Base-by-base conservation (phyloP, 30 jellyfish, hydroid and myxozoan species). In the Catostylus mosaicus region DNA sequence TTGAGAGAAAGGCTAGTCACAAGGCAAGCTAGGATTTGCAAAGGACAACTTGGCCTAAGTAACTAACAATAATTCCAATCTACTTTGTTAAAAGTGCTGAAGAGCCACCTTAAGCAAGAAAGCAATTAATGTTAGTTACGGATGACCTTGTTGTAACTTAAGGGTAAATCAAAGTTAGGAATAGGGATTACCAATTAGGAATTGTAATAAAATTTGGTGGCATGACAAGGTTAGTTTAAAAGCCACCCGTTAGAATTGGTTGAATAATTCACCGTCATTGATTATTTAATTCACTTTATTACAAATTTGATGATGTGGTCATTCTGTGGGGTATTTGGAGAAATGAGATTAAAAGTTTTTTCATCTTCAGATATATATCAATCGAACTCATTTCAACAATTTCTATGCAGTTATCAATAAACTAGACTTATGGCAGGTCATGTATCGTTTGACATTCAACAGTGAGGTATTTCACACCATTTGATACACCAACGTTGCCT, bases 351-450 rank as follows among this genome's bases (percentile, higher is more conserved):
- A 74, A 10, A 26, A 34, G 18, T 30, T 30, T 73, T 54, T 74
- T 74, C 52, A 74, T 74, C 37, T 68, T 16, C 31, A 48, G 85
- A 74, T 74, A 26, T 51, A 23, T 74, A 54, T 74, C 85, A 38
- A 29, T 18, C 70, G 47, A 72, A 20, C 31, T 72, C 20, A 43
- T 29, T 65, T 65, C 26, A 65, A 8, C 27, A 29, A 20, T 1
- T 12, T 30, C 9, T 30, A 30, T 65, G 33, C 77, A 30, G 31
- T 65, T 65, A 65, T 50, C 14, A 50, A 50, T 50, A 50, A 23
- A 50, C 20, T 50, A n/a, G 63, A 50, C 20, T 50, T 50, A 50
- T 50, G 24, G 14, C 20, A 18, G 63, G 63, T 50, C 63, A 50
- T 4, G 63, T 10, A 50, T 50, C 4, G 20, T n/a, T 50, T 50